A percentile compares a stretch with the other conserved stretches of the same genome.
These are phyloP conservation scores for Rotaria socialis DNA, from an alignment of 2,888 invertebrate species.

Conservation along the genomic window DNA sequence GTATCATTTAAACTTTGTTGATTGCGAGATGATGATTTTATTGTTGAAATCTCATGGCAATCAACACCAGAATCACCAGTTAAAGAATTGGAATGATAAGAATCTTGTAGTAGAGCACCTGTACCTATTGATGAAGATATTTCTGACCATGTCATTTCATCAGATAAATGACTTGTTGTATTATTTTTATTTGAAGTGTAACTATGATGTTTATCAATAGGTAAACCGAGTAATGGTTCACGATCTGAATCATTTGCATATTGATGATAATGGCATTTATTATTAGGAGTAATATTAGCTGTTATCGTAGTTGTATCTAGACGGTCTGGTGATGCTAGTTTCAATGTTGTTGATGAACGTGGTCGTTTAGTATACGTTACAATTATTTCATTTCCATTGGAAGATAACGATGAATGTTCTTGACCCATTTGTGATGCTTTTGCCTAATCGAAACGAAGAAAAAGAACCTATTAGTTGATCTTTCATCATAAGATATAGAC, in stretches of 20 bases:
- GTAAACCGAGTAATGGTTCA: slow-evolving; percentile 22
- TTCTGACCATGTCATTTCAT: slow-evolving; percentile 34
- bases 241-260: background rate
- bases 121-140: slow-evolving; percentile 19
- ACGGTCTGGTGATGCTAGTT: background rate
- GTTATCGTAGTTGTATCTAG: background rate
- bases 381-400: background rate
- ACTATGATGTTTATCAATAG: background rate
- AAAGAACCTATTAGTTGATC: background rate
- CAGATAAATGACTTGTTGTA: background rate
- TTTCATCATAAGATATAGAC: background rate
- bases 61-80: slow-evolving; percentile 34
- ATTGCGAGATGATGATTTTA: background rate
- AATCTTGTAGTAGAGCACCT: background rate
- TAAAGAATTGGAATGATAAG: slow-evolving; percentile 35
- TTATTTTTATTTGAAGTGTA: background rate
- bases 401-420: background rate
- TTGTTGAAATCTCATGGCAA: slow-evolving; percentile 12
- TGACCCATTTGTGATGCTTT: background rate
- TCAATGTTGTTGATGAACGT: background rate
- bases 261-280: background rate
- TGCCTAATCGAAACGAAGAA: background rate
- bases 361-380: slow-evolving; percentile 28
- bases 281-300: no score
- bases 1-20: background rate